These are phyloP conservation scores for Psococerastis gibbosa DNA, from an alignment of 2,888 invertebrate species.

Conservation along the genomic window DNA sequence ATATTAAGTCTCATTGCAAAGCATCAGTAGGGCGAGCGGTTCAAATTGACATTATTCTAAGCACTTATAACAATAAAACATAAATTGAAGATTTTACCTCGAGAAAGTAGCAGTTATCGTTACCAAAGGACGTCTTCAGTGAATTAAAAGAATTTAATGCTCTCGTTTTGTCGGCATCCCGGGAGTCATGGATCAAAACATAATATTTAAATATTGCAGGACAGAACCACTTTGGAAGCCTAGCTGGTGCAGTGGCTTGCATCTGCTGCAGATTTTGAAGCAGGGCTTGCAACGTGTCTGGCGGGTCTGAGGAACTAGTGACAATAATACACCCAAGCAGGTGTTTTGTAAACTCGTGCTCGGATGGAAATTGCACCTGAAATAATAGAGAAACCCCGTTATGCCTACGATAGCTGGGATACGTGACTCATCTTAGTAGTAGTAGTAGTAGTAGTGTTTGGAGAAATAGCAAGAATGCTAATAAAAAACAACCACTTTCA, in stretches of 20 bases:
- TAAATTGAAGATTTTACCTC: no score
- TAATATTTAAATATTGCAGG: constrained; percentile 17
- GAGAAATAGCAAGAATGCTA: no score
- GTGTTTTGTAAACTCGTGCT: constrained; percentile 92
- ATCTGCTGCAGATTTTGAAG: constrained; percentile 63
- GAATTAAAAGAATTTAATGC: constrained; percentile 67
- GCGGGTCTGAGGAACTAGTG: constrained; percentile 51
- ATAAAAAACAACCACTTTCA: no score
- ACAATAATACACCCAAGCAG: constrained; percentile 67
- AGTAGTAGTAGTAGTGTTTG: no score
- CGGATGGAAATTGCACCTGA: constrained; percentile 61
- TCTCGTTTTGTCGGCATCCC: constrained; percentile 23
- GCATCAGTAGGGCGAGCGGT: no score
- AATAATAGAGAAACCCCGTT: no score
- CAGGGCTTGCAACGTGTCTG: constrained; percentile 63
- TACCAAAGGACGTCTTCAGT: constrained; percentile 73
- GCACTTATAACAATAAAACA: no score
- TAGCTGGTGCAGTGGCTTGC: constrained; percentile 52
- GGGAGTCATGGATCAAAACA: constrained; percentile 19
- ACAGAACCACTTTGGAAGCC: constrained; percentile 42
- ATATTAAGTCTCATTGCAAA: no score
- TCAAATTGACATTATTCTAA: no score
- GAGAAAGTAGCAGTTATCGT: constrained; percentile 70
- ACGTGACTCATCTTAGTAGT: no score
- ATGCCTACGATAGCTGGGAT: no score